Conservation (phyloP, 1,140 invertebrate genomes). For the Cotesia chilonis region DNA sequence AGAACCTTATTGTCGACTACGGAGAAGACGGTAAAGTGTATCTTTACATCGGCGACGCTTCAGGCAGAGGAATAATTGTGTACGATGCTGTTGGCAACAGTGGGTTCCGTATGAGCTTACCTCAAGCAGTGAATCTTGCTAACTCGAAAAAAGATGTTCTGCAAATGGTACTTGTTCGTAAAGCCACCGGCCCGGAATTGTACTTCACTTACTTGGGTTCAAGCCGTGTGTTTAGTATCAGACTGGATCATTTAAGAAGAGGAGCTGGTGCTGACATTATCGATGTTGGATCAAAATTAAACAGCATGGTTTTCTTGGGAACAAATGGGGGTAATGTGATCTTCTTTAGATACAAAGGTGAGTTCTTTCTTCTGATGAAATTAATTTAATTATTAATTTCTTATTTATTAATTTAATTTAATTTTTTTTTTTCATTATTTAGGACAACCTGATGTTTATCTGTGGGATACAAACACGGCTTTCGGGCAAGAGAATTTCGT, state of each 20-base stretch:
- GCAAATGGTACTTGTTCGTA: conserved; percentile 67
- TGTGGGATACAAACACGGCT: conserved; percentile 69
- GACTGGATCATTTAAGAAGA: conserved; percentile 61
- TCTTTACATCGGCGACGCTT: conserved; percentile 69
- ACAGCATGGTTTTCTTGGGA: conserved; percentile 69
- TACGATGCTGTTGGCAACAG: conserved; percentile 65
- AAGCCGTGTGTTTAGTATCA: conserved; percentile 68
- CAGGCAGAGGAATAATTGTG: conserved; percentile 69
- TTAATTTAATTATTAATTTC: too few species aligned
- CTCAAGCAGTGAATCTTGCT: conserved; percentile 61
- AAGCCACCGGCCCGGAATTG: conserved; percentile 63
- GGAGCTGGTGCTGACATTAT: conserved; percentile 64
- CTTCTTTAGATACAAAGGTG: conserved; percentile 66
- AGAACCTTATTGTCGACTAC: conserved; percentile 72
- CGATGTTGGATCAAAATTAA: conserved; percentile 68
- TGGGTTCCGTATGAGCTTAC: conserved; percentile 68
- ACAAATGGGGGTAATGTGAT: conserved; percentile 69
- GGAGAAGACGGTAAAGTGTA: conserved; percentile 58
- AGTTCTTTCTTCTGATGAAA: too few species aligned
- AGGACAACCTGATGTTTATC: conserved; percentile 70
- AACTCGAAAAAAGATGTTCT: conserved; percentile 65
- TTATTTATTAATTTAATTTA: not conserved
- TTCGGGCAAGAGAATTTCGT: conserved; percentile 68
- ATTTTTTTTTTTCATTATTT: conserved; percentile 18
- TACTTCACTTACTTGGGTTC: conserved; percentile 72